These are phyloP conservation scores for Pedionomus torquatus DNA, from an alignment of 2,113 vertebrate genomes.

Conservation along the genomic window DNA sequence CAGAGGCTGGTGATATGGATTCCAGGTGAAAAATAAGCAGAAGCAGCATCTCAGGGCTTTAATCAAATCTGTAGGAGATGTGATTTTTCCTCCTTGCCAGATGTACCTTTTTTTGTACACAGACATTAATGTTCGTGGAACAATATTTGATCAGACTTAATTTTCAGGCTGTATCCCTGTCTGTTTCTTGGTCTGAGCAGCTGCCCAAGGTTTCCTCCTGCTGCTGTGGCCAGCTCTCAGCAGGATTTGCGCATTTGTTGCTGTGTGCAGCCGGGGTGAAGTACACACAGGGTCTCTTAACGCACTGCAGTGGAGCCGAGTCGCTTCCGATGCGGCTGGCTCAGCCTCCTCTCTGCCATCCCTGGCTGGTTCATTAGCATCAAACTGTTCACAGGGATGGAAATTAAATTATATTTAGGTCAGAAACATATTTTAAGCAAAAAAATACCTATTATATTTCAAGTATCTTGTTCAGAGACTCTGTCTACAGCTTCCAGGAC, in stretches of 20 bases:
- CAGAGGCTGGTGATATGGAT: background rate
- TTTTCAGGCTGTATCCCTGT: background rate
- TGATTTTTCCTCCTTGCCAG: background rate
- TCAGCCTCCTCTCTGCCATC: constrained; percentile 59
- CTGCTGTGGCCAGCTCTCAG: background rate
- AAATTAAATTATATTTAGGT: constrained; percentile 73
- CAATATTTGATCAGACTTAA: background rate
- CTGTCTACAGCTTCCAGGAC: background rate
- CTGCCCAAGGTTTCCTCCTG: background rate
- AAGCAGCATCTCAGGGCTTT: background rate
- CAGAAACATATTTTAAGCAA: constrained; percentile 58
- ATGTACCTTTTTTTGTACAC: background rate
- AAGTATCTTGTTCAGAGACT: constrained; percentile 60
- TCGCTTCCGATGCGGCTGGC: constrained; percentile 36
- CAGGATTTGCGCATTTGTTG: background rate
- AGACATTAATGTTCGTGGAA: background rate
- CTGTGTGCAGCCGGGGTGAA: background rate
- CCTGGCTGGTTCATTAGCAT: constrained; percentile 66
- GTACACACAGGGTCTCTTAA: background rate
- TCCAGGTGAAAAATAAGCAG: constrained; percentile 6
- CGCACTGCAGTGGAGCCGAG: background rate
- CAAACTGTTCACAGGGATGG: constrained; percentile 71
- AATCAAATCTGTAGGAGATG: background rate
- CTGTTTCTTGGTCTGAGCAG: background rate
- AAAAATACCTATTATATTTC: constrained; percentile 68